Conservation (phyloP, 2,797 vertebrate species). For the Lateolabrax maculatus region DNA sequence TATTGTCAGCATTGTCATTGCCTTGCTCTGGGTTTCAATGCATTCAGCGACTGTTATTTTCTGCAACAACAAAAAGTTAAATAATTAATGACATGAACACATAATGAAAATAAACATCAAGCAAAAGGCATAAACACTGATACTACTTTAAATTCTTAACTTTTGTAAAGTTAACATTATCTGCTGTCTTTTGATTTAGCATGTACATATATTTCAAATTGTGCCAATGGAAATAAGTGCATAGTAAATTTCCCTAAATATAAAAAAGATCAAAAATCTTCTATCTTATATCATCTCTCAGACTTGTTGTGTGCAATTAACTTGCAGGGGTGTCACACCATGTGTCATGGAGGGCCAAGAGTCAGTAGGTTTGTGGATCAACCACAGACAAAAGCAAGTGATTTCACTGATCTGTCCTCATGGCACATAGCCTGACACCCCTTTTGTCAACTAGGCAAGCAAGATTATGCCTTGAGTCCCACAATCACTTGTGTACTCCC, state of each 20-base stretch:
- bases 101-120: constrained; percentile 7
- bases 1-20: constrained; percentile 98
- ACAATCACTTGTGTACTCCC: constrained; percentile 47
- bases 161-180: constrained; percentile 12
- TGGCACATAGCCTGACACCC: constrained; percentile 25
- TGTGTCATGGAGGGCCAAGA: constrained; percentile 14
- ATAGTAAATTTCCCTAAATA: not conserved
- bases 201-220: not conserved
- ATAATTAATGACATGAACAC: constrained; percentile 24
- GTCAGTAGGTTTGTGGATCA: constrained; percentile 5
- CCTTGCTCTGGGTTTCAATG: constrained; percentile 99
- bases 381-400: constrained; percentile 1
- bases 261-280: constrained; percentile 10
- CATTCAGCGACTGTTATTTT: constrained; percentile 99
- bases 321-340: constrained; percentile 36
- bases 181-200: constrained; percentile 13
- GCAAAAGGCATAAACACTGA: not conserved
- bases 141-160: not conserved
- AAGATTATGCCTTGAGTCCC: constrained; percentile 33
- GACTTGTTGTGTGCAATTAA: constrained; percentile 20
- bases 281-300: not conserved
- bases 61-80: constrained; percentile 81
- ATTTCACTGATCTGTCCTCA: constrained; percentile 11
- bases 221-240: constrained; percentile 1
- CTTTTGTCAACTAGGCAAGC: constrained; percentile 19